These are phyloP conservation scores for Beaufortia kweichowensis DNA, from an alignment of 2,113 vertebrate genomes.

Conservation along the genomic window DNA sequence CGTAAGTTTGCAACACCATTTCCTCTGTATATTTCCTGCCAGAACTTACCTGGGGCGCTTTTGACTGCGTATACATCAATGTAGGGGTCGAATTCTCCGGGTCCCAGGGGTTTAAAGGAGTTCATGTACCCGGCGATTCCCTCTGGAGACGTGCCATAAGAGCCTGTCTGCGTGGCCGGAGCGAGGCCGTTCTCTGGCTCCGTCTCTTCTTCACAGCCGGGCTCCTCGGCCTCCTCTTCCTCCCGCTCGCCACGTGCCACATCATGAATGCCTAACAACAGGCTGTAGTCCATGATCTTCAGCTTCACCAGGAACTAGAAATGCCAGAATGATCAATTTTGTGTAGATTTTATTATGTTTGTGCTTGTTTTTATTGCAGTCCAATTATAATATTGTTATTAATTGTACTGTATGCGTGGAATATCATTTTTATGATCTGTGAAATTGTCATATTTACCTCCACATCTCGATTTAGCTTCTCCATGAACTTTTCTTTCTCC, in stretches of 20 bases:
- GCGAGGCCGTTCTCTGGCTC: conserved; percentile 75
- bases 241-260: conserved; percentile 80
- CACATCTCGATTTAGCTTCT: conserved; percentile 86
- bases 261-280: conserved; percentile 89
- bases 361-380: too few species aligned
- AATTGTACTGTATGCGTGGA: too few species aligned
- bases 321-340: not conserved
- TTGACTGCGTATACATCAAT: conserved; percentile 85
- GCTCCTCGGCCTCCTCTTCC: conserved; percentile 78
- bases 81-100: conserved; percentile 85
- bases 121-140: conserved; percentile 87
- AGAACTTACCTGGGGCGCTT: conserved; percentile 78
- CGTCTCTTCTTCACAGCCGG: conserved; percentile 77
- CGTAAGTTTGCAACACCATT: not conserved
- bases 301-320: conserved; percentile 84
- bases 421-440: too few species aligned
- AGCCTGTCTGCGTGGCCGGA: conserved; percentile 66
- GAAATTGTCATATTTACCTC: conserved; percentile 81
- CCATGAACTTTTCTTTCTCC: conserved; percentile 83
- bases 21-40: not conserved
- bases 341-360: too few species aligned
- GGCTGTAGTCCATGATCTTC: conserved; percentile 94
- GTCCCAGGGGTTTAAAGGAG: conserved; percentile 81
- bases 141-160: conserved; percentile 85
- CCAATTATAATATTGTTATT: too few species aligned